phyloP scores from a whole-genome alignment of 2,888 invertebrate species.

The Tenodera sinensis region DNA sequence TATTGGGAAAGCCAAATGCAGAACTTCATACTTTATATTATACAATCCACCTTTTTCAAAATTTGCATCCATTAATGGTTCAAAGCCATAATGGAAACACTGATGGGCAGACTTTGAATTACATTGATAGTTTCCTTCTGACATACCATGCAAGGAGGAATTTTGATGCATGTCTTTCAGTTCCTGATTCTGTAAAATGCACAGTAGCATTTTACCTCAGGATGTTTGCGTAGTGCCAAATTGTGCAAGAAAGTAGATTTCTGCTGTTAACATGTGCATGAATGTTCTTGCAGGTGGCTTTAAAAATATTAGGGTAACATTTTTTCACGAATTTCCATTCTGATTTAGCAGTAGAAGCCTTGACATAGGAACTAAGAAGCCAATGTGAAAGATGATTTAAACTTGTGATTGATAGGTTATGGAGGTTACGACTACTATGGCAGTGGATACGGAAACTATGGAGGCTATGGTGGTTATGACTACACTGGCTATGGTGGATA shows the following conservation, averaged over 20 bases:
- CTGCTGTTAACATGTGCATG: neutral
- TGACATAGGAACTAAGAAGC: no score
- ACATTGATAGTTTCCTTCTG: neutral
- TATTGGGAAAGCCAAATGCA: neutral
- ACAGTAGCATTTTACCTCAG: neutral
- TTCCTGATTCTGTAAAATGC: neutral
- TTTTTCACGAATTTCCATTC: no score
- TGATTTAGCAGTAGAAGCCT: no score
- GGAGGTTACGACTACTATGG: conserved; percentile 64
- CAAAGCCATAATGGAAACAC: neutral
- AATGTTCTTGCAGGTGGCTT: neutral
- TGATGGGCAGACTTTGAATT: neutral
- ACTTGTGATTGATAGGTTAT: conserved; percentile 26
- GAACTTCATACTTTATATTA: neutral
- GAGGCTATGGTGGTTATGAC: conserved; percentile 74
- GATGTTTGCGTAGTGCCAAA: neutral
- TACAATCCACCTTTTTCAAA: neutral
- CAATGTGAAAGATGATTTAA: no score
- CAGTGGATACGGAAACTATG: conserved; percentile 61
- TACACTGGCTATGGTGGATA: conserved; percentile 79
- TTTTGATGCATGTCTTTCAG: neutral
- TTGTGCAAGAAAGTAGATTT: neutral
- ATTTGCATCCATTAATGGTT: neutral
- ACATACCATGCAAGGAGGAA: neutral
- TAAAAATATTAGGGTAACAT: neutral